phyloP scores from a whole-genome alignment of 1,140 invertebrate genomes.

The Leptinotarsa defecta region DNA sequence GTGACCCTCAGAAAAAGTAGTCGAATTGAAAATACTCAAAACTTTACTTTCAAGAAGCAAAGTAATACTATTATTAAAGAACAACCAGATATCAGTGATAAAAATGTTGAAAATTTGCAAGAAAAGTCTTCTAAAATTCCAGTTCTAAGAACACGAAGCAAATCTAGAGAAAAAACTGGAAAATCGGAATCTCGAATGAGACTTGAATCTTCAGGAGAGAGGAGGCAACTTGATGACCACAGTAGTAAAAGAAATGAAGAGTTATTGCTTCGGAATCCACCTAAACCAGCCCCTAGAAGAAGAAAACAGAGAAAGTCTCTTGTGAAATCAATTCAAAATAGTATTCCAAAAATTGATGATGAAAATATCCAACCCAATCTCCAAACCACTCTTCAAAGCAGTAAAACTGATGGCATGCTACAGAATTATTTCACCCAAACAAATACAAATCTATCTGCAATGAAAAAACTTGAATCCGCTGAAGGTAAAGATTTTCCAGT shows the following conservation, averaged over 20 bases:
- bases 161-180: constrained; percentile 12
- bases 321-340: not conserved
- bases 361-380: too few species aligned
- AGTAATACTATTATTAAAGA: not conserved
- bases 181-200: not conserved
- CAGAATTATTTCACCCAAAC: too few species aligned
- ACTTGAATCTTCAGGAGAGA: not conserved
- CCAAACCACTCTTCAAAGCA: too few species aligned
- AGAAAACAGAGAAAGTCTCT: not conserved
- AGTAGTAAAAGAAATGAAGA: not conserved
- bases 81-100: not conserved
- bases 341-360: too few species aligned
- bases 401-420: too few species aligned
- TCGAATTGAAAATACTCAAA: not conserved
- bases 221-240: not conserved
- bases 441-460: too few species aligned
- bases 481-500: too few species aligned
- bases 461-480: too few species aligned
- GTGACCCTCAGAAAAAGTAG: not conserved
- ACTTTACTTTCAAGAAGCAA: too few species aligned
- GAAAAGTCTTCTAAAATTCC: not conserved
- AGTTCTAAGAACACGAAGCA: not conserved
- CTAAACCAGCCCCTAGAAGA: constrained; percentile 12
- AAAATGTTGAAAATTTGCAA: not conserved
- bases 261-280: not conserved